These are phyloP conservation scores for Nemurella pictetii DNA, from an alignment of 2,888 invertebrate species.

Conservation along the genomic window DNA sequence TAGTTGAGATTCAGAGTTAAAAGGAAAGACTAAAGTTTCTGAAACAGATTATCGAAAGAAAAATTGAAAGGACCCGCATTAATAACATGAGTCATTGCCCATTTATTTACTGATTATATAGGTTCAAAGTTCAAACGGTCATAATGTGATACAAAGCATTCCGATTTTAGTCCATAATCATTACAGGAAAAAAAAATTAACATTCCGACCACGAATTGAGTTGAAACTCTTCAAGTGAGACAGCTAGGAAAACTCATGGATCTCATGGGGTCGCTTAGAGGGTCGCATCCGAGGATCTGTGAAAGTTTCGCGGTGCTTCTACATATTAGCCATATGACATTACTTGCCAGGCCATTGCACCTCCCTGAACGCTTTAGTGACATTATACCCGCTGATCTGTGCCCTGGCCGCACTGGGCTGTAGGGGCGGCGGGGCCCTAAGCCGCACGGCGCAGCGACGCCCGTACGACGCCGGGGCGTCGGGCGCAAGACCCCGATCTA, in stretches of 20 bases:
- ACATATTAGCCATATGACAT: constrained; percentile 29
- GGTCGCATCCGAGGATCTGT: background rate
- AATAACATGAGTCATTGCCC: background rate
- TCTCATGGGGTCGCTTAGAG: background rate
- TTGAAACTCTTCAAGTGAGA: background rate
- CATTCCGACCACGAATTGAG: background rate
- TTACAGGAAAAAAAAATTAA: background rate
- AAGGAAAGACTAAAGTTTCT: background rate
- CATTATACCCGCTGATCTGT: background rate
- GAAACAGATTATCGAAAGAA: background rate
- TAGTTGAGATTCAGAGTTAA: background rate
- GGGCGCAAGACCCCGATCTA: constrained; percentile 17
- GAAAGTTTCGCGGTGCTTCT: constrained; percentile 1
- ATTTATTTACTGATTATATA: background rate
- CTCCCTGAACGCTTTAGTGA: constrained; percentile 1
- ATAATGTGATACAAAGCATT: background rate
- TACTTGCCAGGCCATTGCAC: constrained; percentile 25
- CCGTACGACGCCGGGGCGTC: background rate
- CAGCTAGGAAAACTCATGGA: background rate
- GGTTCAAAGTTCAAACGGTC: background rate
- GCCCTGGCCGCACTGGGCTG: background rate
- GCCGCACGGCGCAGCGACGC: background rate
- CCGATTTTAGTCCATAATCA: background rate
- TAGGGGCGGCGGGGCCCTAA: background rate
- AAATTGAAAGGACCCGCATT: background rate